These are phyloP conservation scores for Euzetes globulus DNA, from an alignment of 2,888 invertebrate species.

Conservation along the genomic window DNA sequence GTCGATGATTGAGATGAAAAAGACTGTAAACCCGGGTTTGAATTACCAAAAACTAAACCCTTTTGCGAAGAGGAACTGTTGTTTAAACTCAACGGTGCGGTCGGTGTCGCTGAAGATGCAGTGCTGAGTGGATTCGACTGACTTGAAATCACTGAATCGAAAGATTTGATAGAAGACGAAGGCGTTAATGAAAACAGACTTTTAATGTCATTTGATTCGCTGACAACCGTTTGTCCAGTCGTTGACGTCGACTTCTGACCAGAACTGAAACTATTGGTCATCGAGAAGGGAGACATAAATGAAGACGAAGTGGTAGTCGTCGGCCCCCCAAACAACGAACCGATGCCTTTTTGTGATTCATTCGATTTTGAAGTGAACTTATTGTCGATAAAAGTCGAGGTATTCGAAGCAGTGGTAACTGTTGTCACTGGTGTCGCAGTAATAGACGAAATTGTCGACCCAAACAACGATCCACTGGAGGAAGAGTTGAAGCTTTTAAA, in stretches of 20 bases:
- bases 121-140: neutral
- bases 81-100: neutral
- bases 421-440: neutral
- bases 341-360: neutral
- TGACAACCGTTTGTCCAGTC: neutral
- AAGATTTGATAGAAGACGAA: neutral
- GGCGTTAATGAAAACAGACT: neutral
- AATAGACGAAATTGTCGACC: neutral
- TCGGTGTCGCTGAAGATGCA: neutral
- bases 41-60: conserved; percentile 1
- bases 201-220: neutral
- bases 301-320: neutral
- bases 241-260: neutral
- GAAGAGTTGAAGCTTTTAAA: neutral
- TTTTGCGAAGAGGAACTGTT: conserved; percentile 4
- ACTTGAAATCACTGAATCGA: neutral
- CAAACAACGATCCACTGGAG: neutral
- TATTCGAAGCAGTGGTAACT: neutral
- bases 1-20: neutral
- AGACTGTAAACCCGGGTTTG: neutral
- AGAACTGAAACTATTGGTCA: neutral
- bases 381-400: neutral
- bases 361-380: neutral
- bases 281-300: neutral
- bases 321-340: neutral